These are phyloP conservation scores for Netelia fuscicornis DNA, from an alignment of 2,888 invertebrate species.

Conservation along the genomic window DNA sequence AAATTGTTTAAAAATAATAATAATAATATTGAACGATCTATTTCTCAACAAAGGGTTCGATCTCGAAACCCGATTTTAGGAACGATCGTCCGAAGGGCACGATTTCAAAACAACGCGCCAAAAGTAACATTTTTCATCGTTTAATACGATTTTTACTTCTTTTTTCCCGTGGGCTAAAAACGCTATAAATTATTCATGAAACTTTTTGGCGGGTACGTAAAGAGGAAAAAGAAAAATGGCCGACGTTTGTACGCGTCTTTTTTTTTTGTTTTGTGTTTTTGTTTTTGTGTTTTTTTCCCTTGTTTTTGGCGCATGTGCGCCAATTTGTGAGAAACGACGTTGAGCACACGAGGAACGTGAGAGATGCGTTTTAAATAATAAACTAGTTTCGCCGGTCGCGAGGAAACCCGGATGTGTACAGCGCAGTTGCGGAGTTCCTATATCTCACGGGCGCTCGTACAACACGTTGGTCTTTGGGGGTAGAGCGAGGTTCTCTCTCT, in stretches of 20 bases:
- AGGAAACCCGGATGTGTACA: not conserved
- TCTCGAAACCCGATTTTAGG: too few relatives aligned
- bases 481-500: not conserved
- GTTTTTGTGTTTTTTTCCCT: not conserved
- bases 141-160: too few relatives aligned
- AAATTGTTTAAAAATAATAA: too few relatives aligned
- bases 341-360: not conserved
- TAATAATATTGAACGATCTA: too few relatives aligned
- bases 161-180: too few relatives aligned
- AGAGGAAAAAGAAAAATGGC: too few relatives aligned
- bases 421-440: not conserved
- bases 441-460: not conserved
- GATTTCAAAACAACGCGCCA: too few relatives aligned
- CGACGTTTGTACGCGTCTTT: not conserved
- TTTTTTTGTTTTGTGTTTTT: not conserved
- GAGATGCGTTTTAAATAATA: constrained; percentile 53
- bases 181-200: too few relatives aligned
- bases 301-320: not conserved
- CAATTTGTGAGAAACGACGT: constrained; percentile 35
- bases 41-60: too few relatives aligned
- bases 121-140: too few relatives aligned
- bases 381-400: constrained; percentile 1
- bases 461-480: not conserved
- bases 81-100: too few relatives aligned
- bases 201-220: too few relatives aligned